Evolutionary conservation across 2,113 vertebrate genomes (phyloP).

Genomic region (Tichodroma muraria): DNA sequence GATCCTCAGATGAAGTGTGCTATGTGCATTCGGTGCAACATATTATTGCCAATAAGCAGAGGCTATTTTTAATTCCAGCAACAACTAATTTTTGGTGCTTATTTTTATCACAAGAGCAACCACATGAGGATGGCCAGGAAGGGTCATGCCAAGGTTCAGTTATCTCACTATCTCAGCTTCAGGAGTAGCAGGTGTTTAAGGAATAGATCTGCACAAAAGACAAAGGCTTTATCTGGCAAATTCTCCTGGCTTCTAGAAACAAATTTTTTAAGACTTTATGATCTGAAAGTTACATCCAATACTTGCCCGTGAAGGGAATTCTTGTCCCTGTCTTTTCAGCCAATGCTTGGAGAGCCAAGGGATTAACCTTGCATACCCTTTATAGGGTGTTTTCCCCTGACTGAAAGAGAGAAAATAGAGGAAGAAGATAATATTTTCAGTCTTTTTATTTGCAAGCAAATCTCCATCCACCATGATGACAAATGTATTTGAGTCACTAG

Average conservation of each 20-base stretch:
- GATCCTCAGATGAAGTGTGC: conserved; percentile 16
- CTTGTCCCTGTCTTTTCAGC: neutral
- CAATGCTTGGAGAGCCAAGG: neutral
- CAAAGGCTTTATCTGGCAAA: neutral
- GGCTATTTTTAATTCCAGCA: neutral
- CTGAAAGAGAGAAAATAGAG: neutral
- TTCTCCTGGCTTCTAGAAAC: neutral
- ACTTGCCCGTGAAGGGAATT: neutral
- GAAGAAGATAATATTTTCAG: neutral
- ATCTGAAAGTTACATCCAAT: neutral
- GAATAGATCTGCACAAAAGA: neutral
- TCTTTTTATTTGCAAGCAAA: neutral
- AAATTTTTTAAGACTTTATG: neutral
- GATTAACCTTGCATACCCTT: neutral
- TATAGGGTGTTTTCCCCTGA: neutral
- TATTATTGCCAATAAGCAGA: conserved; percentile 4
- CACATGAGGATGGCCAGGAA: neutral
- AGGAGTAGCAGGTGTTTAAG: neutral
- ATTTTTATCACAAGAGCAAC: neutral
- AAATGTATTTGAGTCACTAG: neutral
- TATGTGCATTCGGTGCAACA: neutral
- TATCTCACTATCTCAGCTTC: neutral
- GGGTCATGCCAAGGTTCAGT: neutral
- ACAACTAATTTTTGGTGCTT: neutral
- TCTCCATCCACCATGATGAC: neutral